A percentile compares a stretch with the other conserved stretches of the same genome.
Evolutionary conservation across 2,797 vertebrate genomes (phyloP).

Genomic region (Bufotes viridis): DNA sequence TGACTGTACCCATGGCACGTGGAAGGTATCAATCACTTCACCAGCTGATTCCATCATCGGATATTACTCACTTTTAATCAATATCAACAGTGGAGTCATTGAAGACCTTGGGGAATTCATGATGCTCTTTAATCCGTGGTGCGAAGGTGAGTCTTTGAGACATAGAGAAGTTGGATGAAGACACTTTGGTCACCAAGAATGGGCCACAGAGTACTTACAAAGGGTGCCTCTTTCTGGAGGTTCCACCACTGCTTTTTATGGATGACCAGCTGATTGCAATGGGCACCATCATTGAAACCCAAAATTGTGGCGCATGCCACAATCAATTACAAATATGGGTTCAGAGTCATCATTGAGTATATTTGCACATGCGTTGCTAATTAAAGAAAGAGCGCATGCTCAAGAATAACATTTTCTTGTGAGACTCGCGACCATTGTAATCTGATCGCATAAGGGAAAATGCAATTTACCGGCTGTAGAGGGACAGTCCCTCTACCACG

Average conservation of each 20-base stretch:
- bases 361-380: too few species aligned
- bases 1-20: slow-evolving; percentile 73
- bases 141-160: slow-evolving; percentile 74
- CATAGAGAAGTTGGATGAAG: background rate
- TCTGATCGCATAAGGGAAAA: too few species aligned
- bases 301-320: too few species aligned
- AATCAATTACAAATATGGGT: too few species aligned
- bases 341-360: too few species aligned
- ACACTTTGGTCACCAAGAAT: background rate
- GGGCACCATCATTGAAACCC: too few species aligned
- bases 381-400: too few species aligned
- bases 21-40: slow-evolving; percentile 79
- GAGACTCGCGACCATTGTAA: too few species aligned
- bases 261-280: background rate
- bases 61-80: slow-evolving; percentile 80
- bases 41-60: slow-evolving; percentile 85
- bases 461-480: too few species aligned
- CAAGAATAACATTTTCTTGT: too few species aligned
- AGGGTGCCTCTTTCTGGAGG: background rate
- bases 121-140: slow-evolving; percentile 95
- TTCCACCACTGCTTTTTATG: too few species aligned
- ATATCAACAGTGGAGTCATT: slow-evolving; percentile 63
- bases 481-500: too few species aligned
- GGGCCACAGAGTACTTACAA: background rate
- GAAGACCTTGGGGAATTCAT: slow-evolving; percentile 79